Percentiles rank a stretch among this genome's conserved stretches.
phyloP scores from a whole-genome alignment of 1,140 invertebrate genomes.

The Drosophila miranda region DNA sequence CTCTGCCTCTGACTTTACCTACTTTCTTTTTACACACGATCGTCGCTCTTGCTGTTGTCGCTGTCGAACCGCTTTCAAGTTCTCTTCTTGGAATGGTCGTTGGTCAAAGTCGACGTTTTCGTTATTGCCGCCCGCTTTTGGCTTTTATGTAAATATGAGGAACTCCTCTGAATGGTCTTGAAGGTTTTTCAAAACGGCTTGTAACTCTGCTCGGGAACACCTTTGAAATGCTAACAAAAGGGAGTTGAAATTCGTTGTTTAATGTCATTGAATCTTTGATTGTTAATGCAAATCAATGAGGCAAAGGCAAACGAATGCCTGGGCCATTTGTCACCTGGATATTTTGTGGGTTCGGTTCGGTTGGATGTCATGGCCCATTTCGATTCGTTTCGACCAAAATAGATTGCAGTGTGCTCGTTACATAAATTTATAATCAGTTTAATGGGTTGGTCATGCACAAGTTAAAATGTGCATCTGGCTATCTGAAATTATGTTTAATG shows the following conservation, averaged over 20 bases:
- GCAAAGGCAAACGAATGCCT: slow-evolving; percentile 30
- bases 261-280: slow-evolving; percentile 15
- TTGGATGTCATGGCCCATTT: slow-evolving; percentile 44
- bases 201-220: no score
- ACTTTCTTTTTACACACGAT: slow-evolving; percentile 73
- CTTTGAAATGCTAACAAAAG: background rate
- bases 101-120: slow-evolving; percentile 41
- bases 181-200: background rate
- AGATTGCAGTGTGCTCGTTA: slow-evolving; percentile 53
- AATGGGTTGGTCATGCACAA: slow-evolving; percentile 20
- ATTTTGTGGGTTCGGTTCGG: slow-evolving; percentile 11
- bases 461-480: background rate
- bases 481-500: slow-evolving; percentile 2
- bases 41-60: background rate
- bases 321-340: slow-evolving; percentile 31
- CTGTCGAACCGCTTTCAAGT: slow-evolving; percentile 42
- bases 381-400: slow-evolving; percentile 32
- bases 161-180: slow-evolving; percentile 8
- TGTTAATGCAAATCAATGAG: slow-evolving; percentile 34
- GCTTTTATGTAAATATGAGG: slow-evolving; percentile 48
- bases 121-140: slow-evolving; percentile 27
- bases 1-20: slow-evolving; percentile 29
- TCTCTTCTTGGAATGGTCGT: slow-evolving; percentile 46
- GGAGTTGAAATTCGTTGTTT: slow-evolving; percentile 13
- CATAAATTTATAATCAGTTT: slow-evolving; percentile 59